Evolutionary conservation across 1,140 invertebrate species (phyloP).

Genomic region (Lysiphlebus fabarum): DNA sequence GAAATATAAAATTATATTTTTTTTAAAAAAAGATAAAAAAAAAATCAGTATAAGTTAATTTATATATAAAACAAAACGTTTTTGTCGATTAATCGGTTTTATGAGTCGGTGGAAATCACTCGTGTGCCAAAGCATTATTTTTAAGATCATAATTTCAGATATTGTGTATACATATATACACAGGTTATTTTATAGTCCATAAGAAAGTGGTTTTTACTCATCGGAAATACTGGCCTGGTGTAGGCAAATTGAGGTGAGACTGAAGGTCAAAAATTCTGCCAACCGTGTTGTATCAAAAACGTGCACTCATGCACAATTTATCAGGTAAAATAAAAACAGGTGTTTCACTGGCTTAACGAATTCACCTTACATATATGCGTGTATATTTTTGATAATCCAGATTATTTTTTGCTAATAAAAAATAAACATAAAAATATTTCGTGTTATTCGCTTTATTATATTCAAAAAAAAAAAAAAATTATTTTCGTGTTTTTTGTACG

Average conservation of each 20-base stretch:
- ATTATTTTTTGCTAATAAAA: too few relatives aligned
- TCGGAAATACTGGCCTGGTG: conserved; percentile 46
- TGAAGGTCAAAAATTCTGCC: conserved; percentile 49
- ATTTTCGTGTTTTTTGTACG: too few relatives aligned
- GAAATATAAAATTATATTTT: too few relatives aligned
- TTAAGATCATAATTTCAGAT: conserved; percentile 58
- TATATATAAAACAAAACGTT: too few relatives aligned
- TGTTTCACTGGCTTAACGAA: not conserved
- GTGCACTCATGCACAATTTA: conserved; percentile 20
- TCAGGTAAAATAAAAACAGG: conserved; percentile 30
- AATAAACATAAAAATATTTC: too few relatives aligned
- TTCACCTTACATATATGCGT: not conserved
- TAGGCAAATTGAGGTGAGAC: conserved; percentile 58
- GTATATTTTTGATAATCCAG: not conserved
- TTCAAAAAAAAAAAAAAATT: not conserved
- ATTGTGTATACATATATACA: conserved; percentile 40
- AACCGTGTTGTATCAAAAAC: conserved; percentile 26
- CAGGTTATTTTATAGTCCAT: not conserved
- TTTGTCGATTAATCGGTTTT: conserved; percentile 42
- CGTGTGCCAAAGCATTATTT: conserved; percentile 34
- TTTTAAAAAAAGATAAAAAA: too few relatives aligned
- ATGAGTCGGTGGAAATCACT: conserved; percentile 22
- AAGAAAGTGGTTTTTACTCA: conserved; percentile 26
- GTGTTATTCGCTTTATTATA: not conserved
- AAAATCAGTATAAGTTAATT: too few relatives aligned